Evolutionary conservation across 2,797 vertebrate genomes (phyloP), one percentile per base, ranked within the genome.

Genomic region (Lacerta bilineata): DNA sequence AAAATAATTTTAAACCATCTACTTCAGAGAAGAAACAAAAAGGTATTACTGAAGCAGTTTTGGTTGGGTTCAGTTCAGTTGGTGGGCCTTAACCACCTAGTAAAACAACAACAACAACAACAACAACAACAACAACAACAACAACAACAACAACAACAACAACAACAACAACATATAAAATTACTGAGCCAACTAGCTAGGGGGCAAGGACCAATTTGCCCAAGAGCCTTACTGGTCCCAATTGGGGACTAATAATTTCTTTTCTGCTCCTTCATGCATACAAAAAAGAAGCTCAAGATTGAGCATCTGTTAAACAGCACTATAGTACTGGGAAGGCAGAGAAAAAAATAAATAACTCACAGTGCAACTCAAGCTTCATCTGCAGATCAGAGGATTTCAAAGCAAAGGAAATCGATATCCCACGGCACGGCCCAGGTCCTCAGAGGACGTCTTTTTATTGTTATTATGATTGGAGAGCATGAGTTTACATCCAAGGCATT

Each of bases 401-500:
- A 91, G 71, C 71, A 43, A 13, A 86, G 50, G 82, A 88, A 85
- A 86, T 87, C 89, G 85, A 92, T 89, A 72, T 46, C 8, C 46
- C 50, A 90, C 46, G 93, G 82, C 68, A 84, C 90, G 85, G 3
- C 61, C 84, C 83, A 27, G 25, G 72, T 91, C 84, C 89, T 91
- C 41, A 8, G 33, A 94, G 68, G 91, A 79, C 23, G 11, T 59
- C 18, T 29, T n/a, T 23, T 43, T 84, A 66, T 46, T 23, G 77
- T 61, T 82, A 90, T 90, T 90, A 80, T 92, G 93, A 87, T 69
- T 82, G 84, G 79, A 20, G 87, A 82, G 90, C 64, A 2, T 36
- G 25, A 90, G 59, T 88, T 95, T 95, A 77, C 83, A 83, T 80
- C 83, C 25, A 77, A 91, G 77, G 76, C 80, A 69, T 84, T 85